These are phyloP conservation scores for Nephrotoma guestfalica DNA, from an alignment of 2,888 invertebrate species.

Conservation along the genomic window DNA sequence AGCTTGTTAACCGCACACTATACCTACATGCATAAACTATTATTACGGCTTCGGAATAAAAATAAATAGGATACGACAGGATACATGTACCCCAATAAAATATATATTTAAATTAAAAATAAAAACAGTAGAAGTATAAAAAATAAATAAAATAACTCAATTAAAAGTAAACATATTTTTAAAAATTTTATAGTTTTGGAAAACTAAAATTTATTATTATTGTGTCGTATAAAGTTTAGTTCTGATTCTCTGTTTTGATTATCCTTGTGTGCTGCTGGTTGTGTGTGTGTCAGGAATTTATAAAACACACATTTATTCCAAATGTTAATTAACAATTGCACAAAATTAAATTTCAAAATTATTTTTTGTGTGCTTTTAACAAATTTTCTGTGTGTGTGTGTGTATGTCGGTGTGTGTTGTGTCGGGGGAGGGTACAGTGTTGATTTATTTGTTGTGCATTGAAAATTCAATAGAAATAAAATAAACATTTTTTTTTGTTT, in stretches of 20 bases:
- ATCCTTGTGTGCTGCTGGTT: neutral
- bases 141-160: neutral
- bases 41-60: too few species aligned
- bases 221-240: neutral
- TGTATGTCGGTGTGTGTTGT: fast-evolving
- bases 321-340: neutral
- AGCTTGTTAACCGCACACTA: neutral
- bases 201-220: neutral
- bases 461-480: neutral
- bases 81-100: neutral
- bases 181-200: neutral
- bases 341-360: neutral
- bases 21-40: neutral
- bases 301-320: neutral
- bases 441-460: neutral
- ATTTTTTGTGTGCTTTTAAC: neutral
- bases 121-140: neutral
- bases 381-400: neutral
- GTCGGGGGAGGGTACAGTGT: too few species aligned
- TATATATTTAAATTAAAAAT: neutral
- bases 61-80: neutral
- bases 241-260: neutral
- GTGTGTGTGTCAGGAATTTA: neutral
- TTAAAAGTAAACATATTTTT: neutral
- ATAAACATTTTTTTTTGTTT: neutral